A percentile compares a stretch with the other conserved stretches of the same genome.
phyloP scores from a whole-genome alignment of 2,113 vertebrate species.

The Microtus montanus region DNA sequence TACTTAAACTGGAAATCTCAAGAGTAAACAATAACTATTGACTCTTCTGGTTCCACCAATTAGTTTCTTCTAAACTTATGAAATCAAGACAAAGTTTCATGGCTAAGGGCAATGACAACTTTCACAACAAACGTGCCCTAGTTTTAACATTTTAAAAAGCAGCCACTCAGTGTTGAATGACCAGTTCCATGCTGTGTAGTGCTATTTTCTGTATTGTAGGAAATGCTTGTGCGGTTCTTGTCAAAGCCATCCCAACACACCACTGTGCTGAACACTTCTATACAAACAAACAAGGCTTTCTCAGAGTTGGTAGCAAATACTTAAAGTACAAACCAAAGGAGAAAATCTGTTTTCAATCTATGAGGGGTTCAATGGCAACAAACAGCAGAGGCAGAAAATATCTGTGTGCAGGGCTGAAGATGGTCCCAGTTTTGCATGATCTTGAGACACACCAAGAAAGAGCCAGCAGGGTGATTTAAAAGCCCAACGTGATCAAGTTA shows the following conservation, averaged over 20 bases:
- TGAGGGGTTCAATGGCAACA: not conserved
- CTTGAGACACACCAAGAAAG: not conserved
- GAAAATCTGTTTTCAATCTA: constrained; percentile 64
- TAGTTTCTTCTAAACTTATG: constrained; percentile 35
- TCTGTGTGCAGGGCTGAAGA: not conserved
- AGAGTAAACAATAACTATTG: not conserved
- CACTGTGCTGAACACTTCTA: not conserved
- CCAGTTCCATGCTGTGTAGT: constrained; percentile 21
- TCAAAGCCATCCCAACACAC: constrained; percentile 51
- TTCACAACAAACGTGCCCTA: constrained; percentile 43
- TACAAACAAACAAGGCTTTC: constrained; percentile 52
- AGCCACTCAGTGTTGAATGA: constrained; percentile 44
- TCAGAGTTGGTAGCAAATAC: constrained; percentile 51
- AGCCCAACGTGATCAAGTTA: not conserved
- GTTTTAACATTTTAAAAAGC: not conserved
- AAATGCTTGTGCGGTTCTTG: constrained; percentile 48
- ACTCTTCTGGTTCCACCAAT: not conserved
- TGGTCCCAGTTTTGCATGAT: not conserved
- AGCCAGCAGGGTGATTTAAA: not conserved
- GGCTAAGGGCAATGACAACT: constrained; percentile 6
- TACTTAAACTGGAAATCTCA: not conserved
- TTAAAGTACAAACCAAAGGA: constrained; percentile 52
- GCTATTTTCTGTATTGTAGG: constrained; percentile 26
- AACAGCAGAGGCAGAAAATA: not conserved
- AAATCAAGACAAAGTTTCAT: constrained; percentile 59